phyloP scores from a whole-genome alignment of 2,113 vertebrate species.

The Seriola dumerili region DNA sequence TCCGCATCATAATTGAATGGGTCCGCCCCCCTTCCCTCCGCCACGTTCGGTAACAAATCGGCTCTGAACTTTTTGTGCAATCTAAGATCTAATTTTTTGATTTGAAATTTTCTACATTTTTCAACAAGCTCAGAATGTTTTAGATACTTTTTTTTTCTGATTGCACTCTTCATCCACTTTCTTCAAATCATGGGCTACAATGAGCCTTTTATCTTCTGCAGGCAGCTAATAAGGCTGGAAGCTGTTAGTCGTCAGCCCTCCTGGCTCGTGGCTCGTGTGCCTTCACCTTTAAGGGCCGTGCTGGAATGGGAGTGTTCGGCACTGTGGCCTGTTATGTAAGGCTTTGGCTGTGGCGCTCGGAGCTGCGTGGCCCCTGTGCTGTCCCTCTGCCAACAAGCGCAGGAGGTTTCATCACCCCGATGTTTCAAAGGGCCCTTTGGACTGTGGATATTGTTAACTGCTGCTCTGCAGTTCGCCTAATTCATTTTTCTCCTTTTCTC shows the following conservation, averaged over 20 bases:
- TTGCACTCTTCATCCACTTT: background rate
- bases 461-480: constrained; percentile 41
- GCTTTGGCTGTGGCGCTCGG: constrained; percentile 53
- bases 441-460: constrained; percentile 56
- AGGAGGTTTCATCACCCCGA: constrained; percentile 63
- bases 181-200: background rate
- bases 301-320: constrained; percentile 45
- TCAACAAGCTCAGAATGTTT: background rate
- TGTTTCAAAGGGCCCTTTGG: constrained; percentile 61
- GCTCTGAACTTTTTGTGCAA: too few relatives aligned
- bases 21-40: too few relatives aligned
- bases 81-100: too few relatives aligned
- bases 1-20: too few relatives aligned
- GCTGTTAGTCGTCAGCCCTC: too few relatives aligned
- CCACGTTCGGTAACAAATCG: too few relatives aligned
- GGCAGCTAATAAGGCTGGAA: background rate
- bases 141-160: background rate
- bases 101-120: too few relatives aligned
- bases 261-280: constrained; percentile 14
- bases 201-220: background rate
- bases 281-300: constrained; percentile 50
- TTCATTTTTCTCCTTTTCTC: constrained; percentile 45
- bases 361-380: constrained; percentile 51
- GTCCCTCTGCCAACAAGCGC: constrained; percentile 60
- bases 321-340: constrained; percentile 69